A percentile compares a stretch with the other conserved stretches of the same genome.
These are phyloP conservation scores for Sanderia malayensis DNA, from an alignment of 30 jellyfish, hydroid and myxozoan species.

Conservation along the genomic window DNA sequence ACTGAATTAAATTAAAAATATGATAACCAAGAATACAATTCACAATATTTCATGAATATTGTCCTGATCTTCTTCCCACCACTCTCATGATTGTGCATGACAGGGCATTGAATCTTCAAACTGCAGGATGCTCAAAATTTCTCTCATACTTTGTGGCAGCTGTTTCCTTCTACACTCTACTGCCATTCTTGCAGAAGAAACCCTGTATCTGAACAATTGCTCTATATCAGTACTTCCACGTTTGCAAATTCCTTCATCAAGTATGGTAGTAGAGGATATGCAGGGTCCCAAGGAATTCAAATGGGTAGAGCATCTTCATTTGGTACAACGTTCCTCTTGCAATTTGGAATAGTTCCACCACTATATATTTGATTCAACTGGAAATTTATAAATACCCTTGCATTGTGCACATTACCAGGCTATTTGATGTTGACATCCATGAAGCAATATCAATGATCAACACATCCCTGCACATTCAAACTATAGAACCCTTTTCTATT, in stretches of 20 bases:
- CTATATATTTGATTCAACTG: slow-evolving; percentile 8
- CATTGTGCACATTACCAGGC: slow-evolving; percentile 43
- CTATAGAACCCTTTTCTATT: not conserved
- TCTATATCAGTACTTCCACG: slow-evolving; percentile 28
- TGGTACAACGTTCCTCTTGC: slow-evolving; percentile 2
- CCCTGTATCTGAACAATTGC: slow-evolving; percentile 7
- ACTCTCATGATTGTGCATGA: slow-evolving; percentile 1
- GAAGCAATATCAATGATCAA: not conserved
- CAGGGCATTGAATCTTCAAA: not conserved
- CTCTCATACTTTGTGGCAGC: too few relatives aligned
- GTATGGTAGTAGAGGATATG: too few relatives aligned
- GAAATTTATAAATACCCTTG: slow-evolving; percentile 18
- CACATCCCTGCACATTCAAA: slow-evolving; percentile 2
- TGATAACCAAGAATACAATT: not conserved
- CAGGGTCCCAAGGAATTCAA: slow-evolving; percentile 41
- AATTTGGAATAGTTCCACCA: slow-evolving; percentile 36
- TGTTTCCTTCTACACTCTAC: too few relatives aligned
- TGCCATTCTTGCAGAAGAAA: slow-evolving; percentile 6
- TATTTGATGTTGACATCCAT: not conserved
- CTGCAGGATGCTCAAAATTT: too few relatives aligned
- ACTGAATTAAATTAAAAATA: not conserved
- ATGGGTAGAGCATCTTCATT: slow-evolving; percentile 17
- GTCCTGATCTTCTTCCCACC: slow-evolving; percentile 2
- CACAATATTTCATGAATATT: not conserved
- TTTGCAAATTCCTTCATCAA: slow-evolving; percentile 40